Evolutionary conservation across 2,113 vertebrate species (phyloP).

Genomic region (Cyprinodon tularosa): DNA sequence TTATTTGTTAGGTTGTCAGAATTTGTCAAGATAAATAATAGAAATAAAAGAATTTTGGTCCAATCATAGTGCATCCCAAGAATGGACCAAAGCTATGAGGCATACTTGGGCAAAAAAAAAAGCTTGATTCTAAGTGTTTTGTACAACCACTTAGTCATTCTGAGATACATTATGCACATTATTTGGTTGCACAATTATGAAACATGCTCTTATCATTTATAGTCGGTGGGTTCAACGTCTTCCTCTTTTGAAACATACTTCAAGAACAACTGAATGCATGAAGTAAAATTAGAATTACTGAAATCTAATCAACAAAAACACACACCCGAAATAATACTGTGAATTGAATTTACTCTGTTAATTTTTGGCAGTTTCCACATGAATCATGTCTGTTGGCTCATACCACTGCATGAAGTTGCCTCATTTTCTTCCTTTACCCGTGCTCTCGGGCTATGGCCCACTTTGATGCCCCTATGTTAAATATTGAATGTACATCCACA

Average conservation of each 20-base stretch:
- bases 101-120: too few species aligned
- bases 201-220: background rate
- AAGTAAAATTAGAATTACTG: background rate
- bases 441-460: constrained; percentile 24
- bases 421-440: constrained; percentile 32
- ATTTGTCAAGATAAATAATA: too few species aligned
- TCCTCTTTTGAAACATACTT: background rate
- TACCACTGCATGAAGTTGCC: constrained; percentile 37
- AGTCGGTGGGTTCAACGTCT: too few species aligned
- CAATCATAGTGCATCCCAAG: too few species aligned
- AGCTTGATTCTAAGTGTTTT: too few species aligned
- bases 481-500: constrained; percentile 75
- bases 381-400: constrained; percentile 16
- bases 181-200: background rate
- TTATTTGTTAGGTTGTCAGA: too few species aligned
- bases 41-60: too few species aligned
- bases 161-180: too few species aligned
- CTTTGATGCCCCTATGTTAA: constrained; percentile 70
- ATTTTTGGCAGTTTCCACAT: constrained; percentile 23
- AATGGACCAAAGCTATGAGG: too few species aligned
- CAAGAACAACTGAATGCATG: background rate
- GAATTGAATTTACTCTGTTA: constrained; percentile 25
- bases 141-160: too few species aligned
- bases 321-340: background rate
- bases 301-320: background rate